A percentile compares a stretch with the other conserved stretches of the same genome.
phyloP scores from a whole-genome alignment of 2,797 vertebrate species.

The Melanotaenia maccullochi region DNA sequence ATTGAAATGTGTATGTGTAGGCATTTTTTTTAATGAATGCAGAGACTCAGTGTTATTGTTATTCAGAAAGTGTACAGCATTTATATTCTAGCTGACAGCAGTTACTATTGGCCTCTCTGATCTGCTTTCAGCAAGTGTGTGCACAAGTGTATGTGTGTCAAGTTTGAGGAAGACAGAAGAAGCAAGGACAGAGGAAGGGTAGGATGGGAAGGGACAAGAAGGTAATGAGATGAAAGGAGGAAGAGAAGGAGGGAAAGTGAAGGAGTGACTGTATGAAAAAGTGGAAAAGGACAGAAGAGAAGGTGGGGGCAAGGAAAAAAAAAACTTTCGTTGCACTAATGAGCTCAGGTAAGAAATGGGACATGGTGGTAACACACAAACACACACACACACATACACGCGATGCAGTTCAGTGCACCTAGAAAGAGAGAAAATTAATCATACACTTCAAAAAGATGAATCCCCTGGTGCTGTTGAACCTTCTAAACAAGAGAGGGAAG shows the following conservation, averaged over 20 bases:
- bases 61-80: slow-evolving; percentile 64
- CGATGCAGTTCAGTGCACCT: slow-evolving; percentile 62
- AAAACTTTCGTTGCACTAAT: slow-evolving; percentile 68
- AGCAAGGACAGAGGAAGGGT: slow-evolving; percentile 41
- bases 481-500: slow-evolving; percentile 60
- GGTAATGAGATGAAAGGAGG: slow-evolving; percentile 56
- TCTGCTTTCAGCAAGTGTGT: slow-evolving; percentile 54
- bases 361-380: slow-evolving; percentile 50
- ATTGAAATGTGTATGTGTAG: slow-evolving; percentile 7
- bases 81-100: slow-evolving; percentile 71
- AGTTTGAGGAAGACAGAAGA: slow-evolving; percentile 28
- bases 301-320: slow-evolving; percentile 14
- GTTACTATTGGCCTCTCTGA: slow-evolving; percentile 70
- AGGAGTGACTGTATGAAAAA: slow-evolving; percentile 20
- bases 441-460: slow-evolving; percentile 77
- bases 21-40: slow-evolving; percentile 7
- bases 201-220: slow-evolving; percentile 55
- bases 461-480: slow-evolving; percentile 63
- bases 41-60: slow-evolving; percentile 49
- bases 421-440: slow-evolving; percentile 77
- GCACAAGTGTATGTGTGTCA: slow-evolving; percentile 26
- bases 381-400: slow-evolving; percentile 46
- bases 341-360: slow-evolving; percentile 77
- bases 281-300: slow-evolving; percentile 38
- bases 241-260: slow-evolving; percentile 20